Percentiles rank a stretch among this genome's conserved stretches.
Conservation (phyloP, 1,140 invertebrate genomes). For the Oncopeltus fasciatus region DNA sequence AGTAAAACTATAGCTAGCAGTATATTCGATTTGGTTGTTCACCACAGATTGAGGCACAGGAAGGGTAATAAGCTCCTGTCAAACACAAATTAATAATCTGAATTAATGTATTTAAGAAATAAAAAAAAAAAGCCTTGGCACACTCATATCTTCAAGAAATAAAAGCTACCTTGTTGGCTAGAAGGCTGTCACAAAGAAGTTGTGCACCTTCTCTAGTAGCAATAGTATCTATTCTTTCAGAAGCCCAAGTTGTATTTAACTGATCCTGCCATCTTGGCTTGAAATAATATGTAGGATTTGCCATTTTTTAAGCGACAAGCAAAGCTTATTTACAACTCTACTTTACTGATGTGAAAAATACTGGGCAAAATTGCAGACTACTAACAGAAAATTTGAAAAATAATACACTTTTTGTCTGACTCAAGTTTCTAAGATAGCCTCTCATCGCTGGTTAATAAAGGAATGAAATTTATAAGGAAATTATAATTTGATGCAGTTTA, state of each 20-base stretch:
- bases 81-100: not conserved
- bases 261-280: slow-evolving; percentile 39
- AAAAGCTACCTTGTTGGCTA: slow-evolving; percentile 34
- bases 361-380: no score
- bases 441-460: no score
- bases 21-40: slow-evolving; percentile 29
- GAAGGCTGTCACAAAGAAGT: slow-evolving; percentile 38
- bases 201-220: slow-evolving; percentile 37
- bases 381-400: no score
- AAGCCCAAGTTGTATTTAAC: slow-evolving; percentile 40
- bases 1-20: slow-evolving; percentile 13
- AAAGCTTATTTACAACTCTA: no score
- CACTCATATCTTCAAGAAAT: no score
- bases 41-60: slow-evolving; percentile 24
- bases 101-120: not conserved
- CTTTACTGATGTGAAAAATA: no score
- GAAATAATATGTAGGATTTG: slow-evolving; percentile 4
- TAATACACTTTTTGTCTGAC: no score
- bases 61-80: slow-evolving; percentile 28
- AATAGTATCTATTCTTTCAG: slow-evolving; percentile 41
- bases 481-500: no score
- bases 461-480: no score
- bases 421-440: no score
- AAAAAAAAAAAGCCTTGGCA: slow-evolving; percentile 11
- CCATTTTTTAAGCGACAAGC: no score